These are phyloP conservation scores for Nomada flava DNA, from an alignment of 2,888 invertebrate genomes.

Conservation along the genomic window DNA sequence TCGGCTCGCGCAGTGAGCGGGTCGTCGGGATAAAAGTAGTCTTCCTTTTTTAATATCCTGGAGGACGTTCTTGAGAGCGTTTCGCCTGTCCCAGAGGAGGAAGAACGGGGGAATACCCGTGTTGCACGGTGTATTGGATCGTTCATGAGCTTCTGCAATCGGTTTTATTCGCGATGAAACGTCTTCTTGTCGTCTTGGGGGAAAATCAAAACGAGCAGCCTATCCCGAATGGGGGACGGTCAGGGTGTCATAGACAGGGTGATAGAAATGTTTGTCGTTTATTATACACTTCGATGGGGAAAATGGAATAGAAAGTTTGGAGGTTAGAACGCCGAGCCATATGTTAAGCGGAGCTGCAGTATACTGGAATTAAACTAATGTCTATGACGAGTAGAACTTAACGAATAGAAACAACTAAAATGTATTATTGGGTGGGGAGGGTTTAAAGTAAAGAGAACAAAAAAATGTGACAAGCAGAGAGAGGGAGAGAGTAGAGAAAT, in stretches of 20 bases:
- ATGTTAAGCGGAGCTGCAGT: conserved; percentile 13
- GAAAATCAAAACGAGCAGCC: conserved; percentile 19
- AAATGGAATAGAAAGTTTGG: not conserved
- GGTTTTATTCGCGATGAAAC: conserved; percentile 1
- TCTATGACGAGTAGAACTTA: conserved; percentile 30
- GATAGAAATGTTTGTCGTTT: not conserved
- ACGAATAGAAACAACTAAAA: conserved; percentile 6
- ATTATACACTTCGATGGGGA: not conserved
- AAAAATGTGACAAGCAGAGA: not conserved
- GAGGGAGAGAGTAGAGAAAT: conserved; percentile 3
- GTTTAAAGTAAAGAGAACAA: not conserved
- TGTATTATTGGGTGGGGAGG: no score
- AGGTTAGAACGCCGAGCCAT: conserved; percentile 51
- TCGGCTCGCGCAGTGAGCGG: not conserved
- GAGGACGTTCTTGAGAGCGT: not conserved
- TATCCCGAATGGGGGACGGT: not conserved
- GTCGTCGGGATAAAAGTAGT: conserved; percentile 1
- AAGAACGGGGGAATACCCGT: no score
- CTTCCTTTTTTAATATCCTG: not conserved
- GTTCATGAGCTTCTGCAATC: conserved; percentile 35
- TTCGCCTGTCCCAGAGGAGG: not conserved
- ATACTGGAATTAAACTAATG: conserved; percentile 28
- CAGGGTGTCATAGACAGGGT: conserved; percentile 8
- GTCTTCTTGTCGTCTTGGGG: not conserved
- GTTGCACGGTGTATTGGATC: not conserved